Evolutionary conservation across 2,888 invertebrate species (phyloP), one percentile per base, ranked within the genome.

Genomic region (Caenorhabditis parvicauda): DNA sequence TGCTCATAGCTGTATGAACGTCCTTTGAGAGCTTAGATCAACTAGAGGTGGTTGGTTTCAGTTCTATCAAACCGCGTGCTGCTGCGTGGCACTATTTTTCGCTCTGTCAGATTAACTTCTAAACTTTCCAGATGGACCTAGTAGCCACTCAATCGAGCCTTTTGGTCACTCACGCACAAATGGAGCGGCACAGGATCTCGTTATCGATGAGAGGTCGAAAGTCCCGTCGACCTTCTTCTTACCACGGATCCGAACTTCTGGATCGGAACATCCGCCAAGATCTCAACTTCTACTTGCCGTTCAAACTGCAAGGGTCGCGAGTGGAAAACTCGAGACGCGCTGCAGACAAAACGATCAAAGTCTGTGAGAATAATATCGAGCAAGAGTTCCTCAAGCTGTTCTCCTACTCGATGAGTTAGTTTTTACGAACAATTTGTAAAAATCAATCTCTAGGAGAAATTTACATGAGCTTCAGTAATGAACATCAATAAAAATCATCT

Each of bases 361-460:
- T 61, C 22, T 54, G 37, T 17, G 64, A 62, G 39, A 72, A 75
- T 9, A 67, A 61, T 28, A 72, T 77, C 39, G 78, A 78, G 55
- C 63, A 70, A 22, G 78, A 78, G 46, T 78, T 78, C 54, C 57
- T 78, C 22, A 61, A 69, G 19, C 46, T 78, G 32, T 78, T 78
- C 52, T 70, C 73, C 24, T 70, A 66, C 38, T 70, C 74, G 3
- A 60, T 67, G 69, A 50, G 72, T 70, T 35, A 9, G 47, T 14
- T 24, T 28, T 9, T 41, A 17, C 7, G 12, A 41, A 12, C 7
- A 17, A 12, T 17, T 41, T 9, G 7, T 41, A 12, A 12, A 7
- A n/a, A 12, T 21, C 19, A 17, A 39, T 5, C 35, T 9, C 41
- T 38, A 12, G 9, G 9, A 32, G 35, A 32, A n/a, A n/a, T n/a